These are phyloP conservation scores for Salmo trutta DNA, from an alignment of 2,797 vertebrate species.

Conservation along the genomic window DNA sequence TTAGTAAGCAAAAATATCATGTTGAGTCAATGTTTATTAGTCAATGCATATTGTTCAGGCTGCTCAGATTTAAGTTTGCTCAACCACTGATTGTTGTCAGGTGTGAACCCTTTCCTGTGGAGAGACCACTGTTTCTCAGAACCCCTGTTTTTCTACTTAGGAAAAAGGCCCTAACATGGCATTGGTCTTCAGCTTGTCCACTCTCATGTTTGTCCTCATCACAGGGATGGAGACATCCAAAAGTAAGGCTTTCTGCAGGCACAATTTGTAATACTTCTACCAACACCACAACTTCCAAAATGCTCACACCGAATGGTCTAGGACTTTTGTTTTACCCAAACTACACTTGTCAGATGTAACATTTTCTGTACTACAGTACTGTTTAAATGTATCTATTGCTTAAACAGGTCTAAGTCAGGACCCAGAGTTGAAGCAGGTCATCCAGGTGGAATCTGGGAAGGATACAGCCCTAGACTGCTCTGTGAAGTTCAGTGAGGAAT, in stretches of 20 bases:
- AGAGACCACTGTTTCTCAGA: not conserved
- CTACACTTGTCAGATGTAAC: no score
- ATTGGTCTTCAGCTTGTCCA: not conserved
- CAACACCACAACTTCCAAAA: not conserved
- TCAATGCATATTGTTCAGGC: not conserved
- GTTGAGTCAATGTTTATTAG: not conserved
- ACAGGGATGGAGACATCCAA: not conserved
- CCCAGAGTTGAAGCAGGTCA: not conserved
- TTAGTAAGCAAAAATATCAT: no score
- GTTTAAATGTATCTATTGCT: no score
- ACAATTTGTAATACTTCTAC: not conserved
- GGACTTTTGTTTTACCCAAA: no score
- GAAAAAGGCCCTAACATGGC: not conserved
- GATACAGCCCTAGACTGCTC: conserved; percentile 16
- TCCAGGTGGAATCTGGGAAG: conserved; percentile 6
- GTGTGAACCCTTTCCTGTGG: not conserved
- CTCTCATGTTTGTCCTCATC: not conserved
- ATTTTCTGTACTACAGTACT: no score
- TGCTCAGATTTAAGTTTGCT: not conserved
- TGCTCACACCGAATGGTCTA: no score
- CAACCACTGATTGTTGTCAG: not conserved
- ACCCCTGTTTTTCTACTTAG: not conserved
- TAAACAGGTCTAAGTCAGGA: no score
- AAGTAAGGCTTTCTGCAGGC: not conserved
- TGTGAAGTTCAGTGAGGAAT: not conserved